A percentile compares a stretch with the other conserved stretches of the same genome.
These are phyloP conservation scores for Carcharodon carcharias DNA, from an alignment of 2,797 vertebrate species.

Conservation along the genomic window DNA sequence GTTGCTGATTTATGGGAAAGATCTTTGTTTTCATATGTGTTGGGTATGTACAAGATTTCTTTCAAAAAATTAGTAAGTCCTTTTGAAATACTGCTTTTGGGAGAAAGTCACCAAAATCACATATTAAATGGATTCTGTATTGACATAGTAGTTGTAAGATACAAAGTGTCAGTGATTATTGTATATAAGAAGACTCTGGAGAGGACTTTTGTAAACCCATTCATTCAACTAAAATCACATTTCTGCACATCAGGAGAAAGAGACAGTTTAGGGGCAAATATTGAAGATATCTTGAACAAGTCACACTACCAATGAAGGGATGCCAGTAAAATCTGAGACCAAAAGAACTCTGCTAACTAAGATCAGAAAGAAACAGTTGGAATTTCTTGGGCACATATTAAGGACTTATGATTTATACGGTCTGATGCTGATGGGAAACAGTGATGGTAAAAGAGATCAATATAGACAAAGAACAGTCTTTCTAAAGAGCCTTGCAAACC, in stretches of 20 bases:
- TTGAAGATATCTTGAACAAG: too few relatives aligned
- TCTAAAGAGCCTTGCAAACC: too few relatives aligned
- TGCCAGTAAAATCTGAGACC: too few relatives aligned
- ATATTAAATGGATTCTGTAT: neutral
- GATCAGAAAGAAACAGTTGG: too few relatives aligned
- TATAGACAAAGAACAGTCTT: too few relatives aligned
- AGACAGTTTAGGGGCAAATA: too few relatives aligned
- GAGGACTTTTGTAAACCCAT: neutral
- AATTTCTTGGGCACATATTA: too few relatives aligned
- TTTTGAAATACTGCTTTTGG: neutral
- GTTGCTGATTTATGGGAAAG: neutral
- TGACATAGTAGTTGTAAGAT: neutral
- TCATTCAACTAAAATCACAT: neutral
- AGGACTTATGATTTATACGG: too few relatives aligned
- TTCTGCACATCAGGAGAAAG: neutral
- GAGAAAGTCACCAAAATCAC: neutral
- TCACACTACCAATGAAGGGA: too few relatives aligned
- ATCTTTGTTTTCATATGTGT: neutral
- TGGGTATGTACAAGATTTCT: neutral
- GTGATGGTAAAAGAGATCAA: too few relatives aligned
- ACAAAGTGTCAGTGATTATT: neutral
- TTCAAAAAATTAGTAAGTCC: neutral
- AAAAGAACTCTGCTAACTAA: too few relatives aligned
- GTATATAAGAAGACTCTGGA: neutral
- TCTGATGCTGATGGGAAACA: too few relatives aligned